These are phyloP conservation scores for Oplegnathus fasciatus DNA, from an alignment of 2,113 vertebrate species.

Conservation along the genomic window DNA sequence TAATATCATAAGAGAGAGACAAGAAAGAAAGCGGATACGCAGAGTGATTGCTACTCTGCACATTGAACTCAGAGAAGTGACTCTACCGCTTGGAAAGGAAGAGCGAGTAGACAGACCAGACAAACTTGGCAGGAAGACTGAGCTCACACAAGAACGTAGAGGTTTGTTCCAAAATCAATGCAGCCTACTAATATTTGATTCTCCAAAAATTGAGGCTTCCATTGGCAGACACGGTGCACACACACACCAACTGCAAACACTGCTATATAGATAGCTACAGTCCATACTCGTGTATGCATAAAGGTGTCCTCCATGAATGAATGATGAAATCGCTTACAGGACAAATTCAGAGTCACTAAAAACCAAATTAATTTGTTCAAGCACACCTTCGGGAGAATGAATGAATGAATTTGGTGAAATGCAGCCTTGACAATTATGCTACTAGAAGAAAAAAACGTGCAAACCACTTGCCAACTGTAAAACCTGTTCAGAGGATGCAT, in stretches of 20 bases:
- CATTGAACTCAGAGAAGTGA: slow-evolving; percentile 47
- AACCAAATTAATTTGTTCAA: slow-evolving; percentile 17
- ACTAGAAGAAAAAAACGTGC: not conserved
- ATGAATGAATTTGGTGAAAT: slow-evolving; percentile 19
- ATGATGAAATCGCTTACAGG: slow-evolving; percentile 24
- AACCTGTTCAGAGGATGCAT: slow-evolving; percentile 6
- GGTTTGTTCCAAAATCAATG: slow-evolving; percentile 77
- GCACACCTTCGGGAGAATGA: slow-evolving; percentile 7
- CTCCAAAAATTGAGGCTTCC: slow-evolving; percentile 62
- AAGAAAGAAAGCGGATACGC: slow-evolving; percentile 31
- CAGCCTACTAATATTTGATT: slow-evolving; percentile 78
- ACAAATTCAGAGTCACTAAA: slow-evolving; percentile 15
- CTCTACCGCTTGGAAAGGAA: slow-evolving; percentile 67
- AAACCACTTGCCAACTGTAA: not conserved
- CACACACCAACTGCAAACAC: slow-evolving; percentile 6
- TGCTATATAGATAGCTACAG: slow-evolving; percentile 10
- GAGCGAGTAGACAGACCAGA: slow-evolving; percentile 74
- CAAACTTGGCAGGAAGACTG: slow-evolving; percentile 74
- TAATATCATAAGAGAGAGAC: slow-evolving; percentile 34
- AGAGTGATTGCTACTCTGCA: slow-evolving; percentile 25
- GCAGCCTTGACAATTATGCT: not conserved
- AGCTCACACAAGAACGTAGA: slow-evolving; percentile 68
- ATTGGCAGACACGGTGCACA: slow-evolving; percentile 40
- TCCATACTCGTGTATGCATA: not conserved
- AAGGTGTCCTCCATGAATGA: slow-evolving; percentile 4